Conservation (phyloP, 2,797 vertebrate species). For the Agapornis canus region DNA sequence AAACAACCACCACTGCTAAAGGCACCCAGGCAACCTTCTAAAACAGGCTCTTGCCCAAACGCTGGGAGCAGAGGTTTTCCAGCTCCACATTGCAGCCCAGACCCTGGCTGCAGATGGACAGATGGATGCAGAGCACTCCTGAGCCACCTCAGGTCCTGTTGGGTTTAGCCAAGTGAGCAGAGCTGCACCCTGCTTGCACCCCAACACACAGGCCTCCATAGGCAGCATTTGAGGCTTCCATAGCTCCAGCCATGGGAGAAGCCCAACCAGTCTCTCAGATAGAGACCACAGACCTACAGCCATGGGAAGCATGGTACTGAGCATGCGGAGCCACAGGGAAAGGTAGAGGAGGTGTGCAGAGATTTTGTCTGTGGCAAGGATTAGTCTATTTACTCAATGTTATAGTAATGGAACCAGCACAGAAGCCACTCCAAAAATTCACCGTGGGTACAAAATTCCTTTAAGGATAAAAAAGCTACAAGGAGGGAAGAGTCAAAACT, state of each 20-base stretch:
- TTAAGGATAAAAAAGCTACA: not conserved
- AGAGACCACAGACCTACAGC: not conserved
- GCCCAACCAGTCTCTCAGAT: not conserved
- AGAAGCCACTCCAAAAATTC: not conserved
- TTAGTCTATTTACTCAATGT: not conserved
- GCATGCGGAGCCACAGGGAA: not conserved
- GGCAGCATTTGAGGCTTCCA: not conserved
- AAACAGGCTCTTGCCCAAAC: conserved; percentile 44
- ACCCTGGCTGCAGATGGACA: not conserved
- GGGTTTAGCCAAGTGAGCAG: not conserved
- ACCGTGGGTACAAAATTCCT: not conserved
- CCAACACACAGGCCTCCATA: not conserved
- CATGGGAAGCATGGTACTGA: not conserved
- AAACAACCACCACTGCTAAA: conserved; percentile 58
- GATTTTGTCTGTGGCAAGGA: not conserved
- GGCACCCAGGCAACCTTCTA: conserved; percentile 59
- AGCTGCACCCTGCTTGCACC: not conserved
- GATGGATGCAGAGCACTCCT: fast-evolving
- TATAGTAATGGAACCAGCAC: not conserved
- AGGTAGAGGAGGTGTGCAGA: not conserved
- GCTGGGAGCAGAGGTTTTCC: conserved; percentile 51
- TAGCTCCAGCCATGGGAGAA: not conserved
- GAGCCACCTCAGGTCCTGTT: not conserved
- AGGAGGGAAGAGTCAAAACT: not conserved
- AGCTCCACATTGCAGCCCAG: fast-evolving